A percentile compares a stretch with the other conserved stretches of the same genome.
These are phyloP conservation scores for Orchesellides sinensis DNA, from an alignment of 2,888 invertebrate genomes.

Conservation along the genomic window DNA sequence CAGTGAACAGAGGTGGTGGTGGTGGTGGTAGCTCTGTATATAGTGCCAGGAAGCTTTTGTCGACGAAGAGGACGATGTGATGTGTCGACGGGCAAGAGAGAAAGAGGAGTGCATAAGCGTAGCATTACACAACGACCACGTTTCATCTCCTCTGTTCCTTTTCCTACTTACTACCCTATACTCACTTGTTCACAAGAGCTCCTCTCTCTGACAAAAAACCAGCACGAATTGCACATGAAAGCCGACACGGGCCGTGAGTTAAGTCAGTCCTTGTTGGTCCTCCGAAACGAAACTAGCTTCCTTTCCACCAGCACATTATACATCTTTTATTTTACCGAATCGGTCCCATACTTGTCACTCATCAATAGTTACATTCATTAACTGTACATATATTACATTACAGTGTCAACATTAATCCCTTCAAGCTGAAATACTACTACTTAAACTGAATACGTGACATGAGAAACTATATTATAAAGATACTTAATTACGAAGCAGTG, in stretches of 20 bases:
- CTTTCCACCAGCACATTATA: conserved; percentile 36
- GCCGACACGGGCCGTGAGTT: conserved; percentile 63
- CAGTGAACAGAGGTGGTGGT: not conserved
- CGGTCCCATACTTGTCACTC: not conserved
- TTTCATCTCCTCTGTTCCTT: conserved; percentile 19
- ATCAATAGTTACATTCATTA: not conserved
- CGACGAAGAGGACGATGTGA: conserved; percentile 7
- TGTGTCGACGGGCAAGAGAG: conserved; percentile 41
- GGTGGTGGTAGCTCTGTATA: not conserved
- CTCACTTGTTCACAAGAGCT: conserved; percentile 10
- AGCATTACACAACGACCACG: conserved; percentile 20
- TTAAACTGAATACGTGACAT: too few species aligned
- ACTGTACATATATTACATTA: too few species aligned
- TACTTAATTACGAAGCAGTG: too few species aligned
- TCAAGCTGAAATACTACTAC: too few species aligned
- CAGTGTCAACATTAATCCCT: too few species aligned
- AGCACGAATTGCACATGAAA: conserved; percentile 57
- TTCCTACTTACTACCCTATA: not conserved
- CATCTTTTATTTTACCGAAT: not conserved
- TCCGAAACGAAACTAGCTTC: conserved; percentile 54
- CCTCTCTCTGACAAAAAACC: conserved; percentile 31
- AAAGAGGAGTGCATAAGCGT: conserved; percentile 4
- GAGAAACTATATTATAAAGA: too few species aligned
- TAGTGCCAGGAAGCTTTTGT: not conserved
- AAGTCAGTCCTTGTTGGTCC: conserved; percentile 64